These are phyloP conservation scores for Adoxophyes honmai DNA, from an alignment of 1,140 invertebrate genomes.

Conservation along the genomic window DNA sequence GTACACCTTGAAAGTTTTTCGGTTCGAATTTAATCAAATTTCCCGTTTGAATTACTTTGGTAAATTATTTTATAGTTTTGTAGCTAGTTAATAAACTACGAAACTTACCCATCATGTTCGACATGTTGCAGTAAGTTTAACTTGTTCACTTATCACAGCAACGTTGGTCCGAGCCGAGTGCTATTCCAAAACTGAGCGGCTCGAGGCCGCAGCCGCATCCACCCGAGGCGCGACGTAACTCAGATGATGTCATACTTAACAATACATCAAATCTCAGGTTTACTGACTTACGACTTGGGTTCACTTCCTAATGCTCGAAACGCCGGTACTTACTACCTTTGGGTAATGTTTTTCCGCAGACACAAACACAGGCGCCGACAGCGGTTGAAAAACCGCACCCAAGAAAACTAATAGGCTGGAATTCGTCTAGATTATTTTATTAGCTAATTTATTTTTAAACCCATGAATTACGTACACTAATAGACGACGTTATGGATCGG, in stretches of 20 bases:
- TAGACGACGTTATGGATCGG: too few species aligned
- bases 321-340: not conserved
- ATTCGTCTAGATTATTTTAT: too few species aligned
- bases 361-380: not conserved
- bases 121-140: constrained; percentile 42
- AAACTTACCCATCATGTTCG: constrained; percentile 62
- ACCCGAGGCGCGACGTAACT: constrained; percentile 41
- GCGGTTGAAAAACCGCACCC: too few species aligned
- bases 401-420: too few species aligned
- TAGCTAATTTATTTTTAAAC: too few species aligned
- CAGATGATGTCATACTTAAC: constrained; percentile 55
- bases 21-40: too few species aligned
- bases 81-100: too few species aligned
- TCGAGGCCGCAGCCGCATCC: constrained; percentile 24
- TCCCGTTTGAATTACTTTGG: too few species aligned
- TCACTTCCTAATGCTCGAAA: not conserved
- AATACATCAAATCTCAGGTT: constrained; percentile 2
- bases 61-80: too few species aligned
- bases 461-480: too few species aligned
- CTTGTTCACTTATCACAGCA: constrained; percentile 30
- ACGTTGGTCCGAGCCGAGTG: constrained; percentile 36
- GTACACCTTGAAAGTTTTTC: too few species aligned
- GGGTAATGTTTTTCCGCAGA: not conserved
- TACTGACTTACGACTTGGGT: not conserved
- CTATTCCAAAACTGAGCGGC: constrained; percentile 47